Base-by-base conservation (phyloP, 2,888 invertebrate genomes). In the Melanargia galathea region DNA sequence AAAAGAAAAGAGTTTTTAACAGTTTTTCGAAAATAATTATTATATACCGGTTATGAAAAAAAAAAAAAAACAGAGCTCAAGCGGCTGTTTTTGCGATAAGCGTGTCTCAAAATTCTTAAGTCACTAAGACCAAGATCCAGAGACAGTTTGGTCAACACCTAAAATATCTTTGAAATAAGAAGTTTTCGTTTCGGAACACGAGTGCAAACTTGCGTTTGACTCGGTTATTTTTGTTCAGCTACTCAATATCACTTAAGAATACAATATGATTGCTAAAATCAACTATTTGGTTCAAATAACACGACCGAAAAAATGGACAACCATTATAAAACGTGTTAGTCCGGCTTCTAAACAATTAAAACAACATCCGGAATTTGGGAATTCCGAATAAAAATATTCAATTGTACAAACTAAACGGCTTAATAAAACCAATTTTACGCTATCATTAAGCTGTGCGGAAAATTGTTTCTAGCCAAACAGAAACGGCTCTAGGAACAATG, bases 381-480 rank as follows among this genome's bases (percentile, higher is more conserved):
- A 35, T 52, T 13, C 35, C 2, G 13, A 52, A 52, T 52, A 52
- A 52, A 52, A 52, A 52, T 33, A 52, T 52, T 52, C 52, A 52
- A 52, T 52, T 52, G 35, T 52, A 52, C 52, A 35, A 35, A 52
- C 33, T 30, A 49, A 49, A 49, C 49, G 49, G 49, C 49, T 52
- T 52, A 20, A 52, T 52, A 52, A 52, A 52, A 52, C 52, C 35
- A 52, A 52, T 52, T 52, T 52, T 33, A 52, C 52, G 52, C 52
- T 52, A 52, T 35, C 52, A 52, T 52, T 52, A 52, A 52, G 35
- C 52, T 35, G 52, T 52, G 35, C 52, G 35, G 52, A 52, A 52
- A 52, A 52, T 35, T 52, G 35, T 52, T 52, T 51, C 51, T 35
- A 35, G 33, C 52, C 18, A 35, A 52, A 52, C 20, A 52, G 52